Conservation (phyloP, 1,140 invertebrate species). For the Drosophila repleta region DNA sequence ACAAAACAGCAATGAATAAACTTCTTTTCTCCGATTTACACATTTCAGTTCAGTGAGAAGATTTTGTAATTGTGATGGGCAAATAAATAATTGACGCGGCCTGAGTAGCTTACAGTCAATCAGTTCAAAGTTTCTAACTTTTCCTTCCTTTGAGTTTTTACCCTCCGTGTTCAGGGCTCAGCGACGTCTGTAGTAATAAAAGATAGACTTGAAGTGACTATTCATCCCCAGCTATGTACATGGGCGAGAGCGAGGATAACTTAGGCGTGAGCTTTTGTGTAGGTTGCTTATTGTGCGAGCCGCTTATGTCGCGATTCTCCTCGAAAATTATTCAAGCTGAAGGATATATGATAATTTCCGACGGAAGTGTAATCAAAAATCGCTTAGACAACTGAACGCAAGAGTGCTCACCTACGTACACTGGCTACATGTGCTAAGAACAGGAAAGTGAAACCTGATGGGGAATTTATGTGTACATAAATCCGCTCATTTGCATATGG, state of each 20-base stretch:
- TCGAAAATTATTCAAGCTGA: constrained; percentile 84
- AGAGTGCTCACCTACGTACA: constrained; percentile 32
- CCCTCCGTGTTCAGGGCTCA: background rate
- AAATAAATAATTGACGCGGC: no score
- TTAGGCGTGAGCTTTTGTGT: constrained; percentile 27
- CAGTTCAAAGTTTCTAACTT: background rate
- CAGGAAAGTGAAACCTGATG: constrained; percentile 22
- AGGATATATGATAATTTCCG: constrained; percentile 84
- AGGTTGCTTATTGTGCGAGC: constrained; percentile 7
- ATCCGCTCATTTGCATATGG: constrained; percentile 19
- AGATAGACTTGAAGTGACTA: background rate
- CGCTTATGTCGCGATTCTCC: constrained; percentile 58
- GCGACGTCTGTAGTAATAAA: background rate
- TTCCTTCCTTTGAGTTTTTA: background rate
- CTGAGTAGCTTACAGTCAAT: no score
- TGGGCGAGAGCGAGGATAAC: background rate
- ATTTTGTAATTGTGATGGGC: no score
- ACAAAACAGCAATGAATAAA: no score
- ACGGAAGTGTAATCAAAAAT: constrained; percentile 84
- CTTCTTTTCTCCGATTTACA: no score
- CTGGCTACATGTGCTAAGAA: constrained; percentile 12
- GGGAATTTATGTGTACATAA: constrained; percentile 27
- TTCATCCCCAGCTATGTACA: background rate
- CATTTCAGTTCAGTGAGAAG: no score
- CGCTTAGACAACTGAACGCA: constrained; percentile 77